Evolutionary conservation across 2,113 vertebrate species (phyloP).

Genomic region (Hemibagrus wyckioides): DNA sequence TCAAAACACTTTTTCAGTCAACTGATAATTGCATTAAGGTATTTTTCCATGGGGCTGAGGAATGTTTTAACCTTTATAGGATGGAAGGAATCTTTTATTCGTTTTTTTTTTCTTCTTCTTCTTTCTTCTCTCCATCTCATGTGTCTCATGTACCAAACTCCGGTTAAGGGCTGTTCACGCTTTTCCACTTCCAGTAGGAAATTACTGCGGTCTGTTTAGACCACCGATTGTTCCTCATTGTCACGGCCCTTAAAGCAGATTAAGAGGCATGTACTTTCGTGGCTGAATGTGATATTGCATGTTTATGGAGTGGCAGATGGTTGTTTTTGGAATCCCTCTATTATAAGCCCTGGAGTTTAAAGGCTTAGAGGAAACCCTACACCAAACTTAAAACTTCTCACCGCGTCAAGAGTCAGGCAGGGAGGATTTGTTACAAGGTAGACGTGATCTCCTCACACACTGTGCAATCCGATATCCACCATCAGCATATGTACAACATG

Average conservation of each 20-base stretch:
- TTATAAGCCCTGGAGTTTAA: constrained; percentile 28
- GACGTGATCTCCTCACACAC: background rate
- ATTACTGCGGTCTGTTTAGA: background rate
- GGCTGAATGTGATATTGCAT: constrained; percentile 24
- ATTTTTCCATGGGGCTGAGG: constrained; percentile 57
- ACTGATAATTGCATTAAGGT: constrained; percentile 59
- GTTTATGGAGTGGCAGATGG: constrained; percentile 48
- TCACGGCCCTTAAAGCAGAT: background rate
- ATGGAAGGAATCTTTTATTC: constrained; percentile 39
- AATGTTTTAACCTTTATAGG: constrained; percentile 44
- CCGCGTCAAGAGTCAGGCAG: background rate
- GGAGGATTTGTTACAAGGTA: constrained; percentile 26
- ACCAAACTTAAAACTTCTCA: constrained; percentile 17
- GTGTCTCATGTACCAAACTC: background rate
- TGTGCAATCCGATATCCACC: constrained; percentile 6
- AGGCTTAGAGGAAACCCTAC: constrained; percentile 23
- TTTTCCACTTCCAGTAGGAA: constrained; percentile 29
- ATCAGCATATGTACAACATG: background rate
- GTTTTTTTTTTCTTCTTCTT: too few species aligned
- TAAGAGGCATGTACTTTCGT: constrained; percentile 14
- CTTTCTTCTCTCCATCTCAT: constrained; percentile 5
- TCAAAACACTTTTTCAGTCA: constrained; percentile 43
- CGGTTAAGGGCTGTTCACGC: constrained; percentile 7
- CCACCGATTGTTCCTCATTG: background rate
- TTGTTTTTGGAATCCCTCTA: constrained; percentile 39